phyloP scores from a whole-genome alignment of 2,797 vertebrate genomes.

The Danionella dracula region DNA sequence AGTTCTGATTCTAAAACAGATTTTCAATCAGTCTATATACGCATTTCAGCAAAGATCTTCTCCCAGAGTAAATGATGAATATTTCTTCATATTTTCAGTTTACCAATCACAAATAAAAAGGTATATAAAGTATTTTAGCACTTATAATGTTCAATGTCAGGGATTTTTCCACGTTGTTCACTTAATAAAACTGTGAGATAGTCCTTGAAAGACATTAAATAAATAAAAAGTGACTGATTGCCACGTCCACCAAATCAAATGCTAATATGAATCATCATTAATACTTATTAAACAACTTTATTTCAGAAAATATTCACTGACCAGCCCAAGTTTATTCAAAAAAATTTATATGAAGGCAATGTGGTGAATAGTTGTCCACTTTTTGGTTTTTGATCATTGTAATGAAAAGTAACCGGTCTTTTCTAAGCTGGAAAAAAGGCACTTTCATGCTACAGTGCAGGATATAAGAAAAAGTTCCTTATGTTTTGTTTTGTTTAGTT shows the following conservation, averaged over 20 bases:
- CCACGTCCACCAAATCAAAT: slow-evolving; percentile 42
- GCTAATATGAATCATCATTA: slow-evolving; percentile 42
- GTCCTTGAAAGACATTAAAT: slow-evolving; percentile 28
- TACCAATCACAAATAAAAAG: no score
- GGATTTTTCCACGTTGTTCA: not conserved
- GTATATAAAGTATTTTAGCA: no score
- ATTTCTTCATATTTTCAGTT: no score
- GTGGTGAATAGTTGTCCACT: slow-evolving; percentile 83
- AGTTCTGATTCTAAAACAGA: no score
- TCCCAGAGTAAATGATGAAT: no score
- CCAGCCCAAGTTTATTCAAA: slow-evolving; percentile 63
- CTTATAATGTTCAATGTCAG: not conserved
- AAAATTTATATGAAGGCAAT: slow-evolving; percentile 90
- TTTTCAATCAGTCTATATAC: no score
- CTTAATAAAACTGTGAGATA: slow-evolving; percentile 1
- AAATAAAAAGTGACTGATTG: not conserved
- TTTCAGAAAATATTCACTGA: slow-evolving; percentile 47
- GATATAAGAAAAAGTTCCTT: slow-evolving; percentile 75
- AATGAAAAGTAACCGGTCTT: slow-evolving; percentile 68
- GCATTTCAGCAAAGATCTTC: no score
- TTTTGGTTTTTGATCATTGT: slow-evolving; percentile 79
- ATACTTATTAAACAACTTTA: slow-evolving; percentile 46
- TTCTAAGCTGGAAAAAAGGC: slow-evolving; percentile 96
- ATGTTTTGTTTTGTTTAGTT: no score
- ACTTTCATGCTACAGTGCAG: slow-evolving; percentile 94